Conservation (phyloP, 2,888 invertebrate species). For the Dicyrtomina minuta region DNA sequence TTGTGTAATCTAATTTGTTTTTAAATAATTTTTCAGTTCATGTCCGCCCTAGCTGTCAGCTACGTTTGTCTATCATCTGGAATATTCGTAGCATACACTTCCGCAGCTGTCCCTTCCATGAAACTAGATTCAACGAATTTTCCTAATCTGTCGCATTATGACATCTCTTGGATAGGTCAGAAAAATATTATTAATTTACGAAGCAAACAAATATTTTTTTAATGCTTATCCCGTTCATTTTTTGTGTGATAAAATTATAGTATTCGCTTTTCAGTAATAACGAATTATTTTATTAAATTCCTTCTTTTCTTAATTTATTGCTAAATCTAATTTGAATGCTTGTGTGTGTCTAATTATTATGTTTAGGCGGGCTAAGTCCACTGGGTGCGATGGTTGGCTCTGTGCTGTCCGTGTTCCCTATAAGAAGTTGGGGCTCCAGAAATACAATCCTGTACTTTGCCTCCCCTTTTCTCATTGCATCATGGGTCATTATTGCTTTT, state of each 20-base stretch:
- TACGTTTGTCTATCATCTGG: conserved; percentile 48
- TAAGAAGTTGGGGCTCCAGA: conserved; percentile 37
- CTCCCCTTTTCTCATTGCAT: conserved; percentile 34
- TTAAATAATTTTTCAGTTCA: conserved; percentile 33
- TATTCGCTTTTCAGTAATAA: neutral
- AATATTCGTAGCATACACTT: conserved; percentile 46
- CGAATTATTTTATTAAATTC: no score
- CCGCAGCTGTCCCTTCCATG: conserved; percentile 50
- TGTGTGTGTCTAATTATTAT: neutral
- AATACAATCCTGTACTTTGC: conserved; percentile 42
- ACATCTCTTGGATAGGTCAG: conserved; percentile 51
- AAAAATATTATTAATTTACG: no score
- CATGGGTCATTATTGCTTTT: conserved; percentile 41
- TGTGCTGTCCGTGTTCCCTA: conserved; percentile 37
- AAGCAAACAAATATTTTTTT: no score
- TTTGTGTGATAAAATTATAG: neutral
- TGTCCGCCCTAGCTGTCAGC: conserved; percentile 40
- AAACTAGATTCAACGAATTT: conserved; percentile 34
- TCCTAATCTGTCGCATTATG: conserved; percentile 36
- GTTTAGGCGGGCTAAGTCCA: conserved; percentile 42
- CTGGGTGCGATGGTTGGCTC: conserved; percentile 47
- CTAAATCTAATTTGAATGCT: neutral
- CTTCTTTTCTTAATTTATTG: no score
- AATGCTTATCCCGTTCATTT: neutral
- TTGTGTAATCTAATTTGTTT: conserved; percentile 8